These are phyloP conservation scores for Mesopsocus fuscifrons DNA, from an alignment of 2,888 invertebrate genomes.

Conservation along the genomic window DNA sequence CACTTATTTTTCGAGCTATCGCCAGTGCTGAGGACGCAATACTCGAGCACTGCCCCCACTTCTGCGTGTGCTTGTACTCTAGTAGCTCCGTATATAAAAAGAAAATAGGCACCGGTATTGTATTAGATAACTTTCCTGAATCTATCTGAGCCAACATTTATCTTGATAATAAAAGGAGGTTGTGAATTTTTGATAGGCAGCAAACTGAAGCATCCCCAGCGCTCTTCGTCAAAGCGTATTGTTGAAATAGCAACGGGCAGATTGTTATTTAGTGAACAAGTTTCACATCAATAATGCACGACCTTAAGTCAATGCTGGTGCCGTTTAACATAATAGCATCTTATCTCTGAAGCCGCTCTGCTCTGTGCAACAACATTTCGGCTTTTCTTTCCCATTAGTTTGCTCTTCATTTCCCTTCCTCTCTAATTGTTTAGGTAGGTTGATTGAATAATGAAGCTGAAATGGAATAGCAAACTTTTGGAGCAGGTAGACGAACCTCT, in stretches of 20 bases:
- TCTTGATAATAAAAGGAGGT: too few species aligned
- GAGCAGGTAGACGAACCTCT: too few species aligned
- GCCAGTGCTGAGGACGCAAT: too few species aligned
- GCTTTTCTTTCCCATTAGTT: background rate
- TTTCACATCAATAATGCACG: background rate
- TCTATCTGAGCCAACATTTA: too few species aligned
- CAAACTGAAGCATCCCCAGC: background rate
- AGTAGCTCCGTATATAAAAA: too few species aligned
- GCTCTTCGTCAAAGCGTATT: background rate
- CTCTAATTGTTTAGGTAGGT: background rate
- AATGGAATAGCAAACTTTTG: too few species aligned
- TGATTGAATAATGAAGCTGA: too few species aligned
- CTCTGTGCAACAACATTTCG: background rate
- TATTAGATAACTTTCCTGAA: too few species aligned
- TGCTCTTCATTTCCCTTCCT: background rate
- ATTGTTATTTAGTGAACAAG: background rate
- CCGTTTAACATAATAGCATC: background rate
- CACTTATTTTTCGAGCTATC: too few species aligned
- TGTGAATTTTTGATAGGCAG: background rate
- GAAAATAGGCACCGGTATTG: too few species aligned
- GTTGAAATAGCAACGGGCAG: background rate
- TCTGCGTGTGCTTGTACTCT: too few species aligned
- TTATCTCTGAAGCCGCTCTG: background rate
- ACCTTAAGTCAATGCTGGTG: background rate
- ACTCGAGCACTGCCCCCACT: too few species aligned